Base-by-base conservation (phyloP, 2,888 invertebrate species). In the Pharmacophagus antenor region DNA sequence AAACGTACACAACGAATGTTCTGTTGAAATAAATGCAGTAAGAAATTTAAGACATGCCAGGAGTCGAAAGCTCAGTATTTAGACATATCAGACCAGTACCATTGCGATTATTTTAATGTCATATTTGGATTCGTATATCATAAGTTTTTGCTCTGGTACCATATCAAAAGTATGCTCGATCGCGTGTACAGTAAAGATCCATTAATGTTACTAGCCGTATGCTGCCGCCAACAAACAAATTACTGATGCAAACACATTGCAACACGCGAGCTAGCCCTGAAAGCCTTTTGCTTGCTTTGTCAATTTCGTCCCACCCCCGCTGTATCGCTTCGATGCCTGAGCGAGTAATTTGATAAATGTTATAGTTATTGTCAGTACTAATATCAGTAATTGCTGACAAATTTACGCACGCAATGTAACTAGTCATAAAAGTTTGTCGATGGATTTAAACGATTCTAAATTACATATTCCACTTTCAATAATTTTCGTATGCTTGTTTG, bases 151-250 rank as follows among this genome's bases (percentile, higher is more conserved):
- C 53, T 63, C 64, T 63, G 65, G 68, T 67, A 66, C 63, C 59
- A 65, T 68, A 65, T 65, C 63, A 63, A 64, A 64, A 72, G 80
- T 71, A 77, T 74, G 75, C 77, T 76, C 76, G 76, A 72, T 86
- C 76, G 88, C 89, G 86, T 88, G 88, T 78, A 66, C 65, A 66
- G 72, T 77, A 71, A 71, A 80, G 85, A 85, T 88, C 84, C 88
- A 88, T 89, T 88, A 88, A 86, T 85, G 86, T 85, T 86, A 82
- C 79, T 83, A 79, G 83, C 76, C 80, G 81, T 80, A 79, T 80
- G 84, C 80, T 80, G 84, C 84, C 85, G 82, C 86, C 86, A 86
- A 82, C 85, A 88, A 89, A 89, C 89, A 89, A 89, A 89, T 89
- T 89, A 89, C 83, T 73, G 86, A 89, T 88, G 88, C 90, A 90